phyloP scores from a whole-genome alignment of 2,888 invertebrate genomes.

The Sphecodes monilicornis region DNA sequence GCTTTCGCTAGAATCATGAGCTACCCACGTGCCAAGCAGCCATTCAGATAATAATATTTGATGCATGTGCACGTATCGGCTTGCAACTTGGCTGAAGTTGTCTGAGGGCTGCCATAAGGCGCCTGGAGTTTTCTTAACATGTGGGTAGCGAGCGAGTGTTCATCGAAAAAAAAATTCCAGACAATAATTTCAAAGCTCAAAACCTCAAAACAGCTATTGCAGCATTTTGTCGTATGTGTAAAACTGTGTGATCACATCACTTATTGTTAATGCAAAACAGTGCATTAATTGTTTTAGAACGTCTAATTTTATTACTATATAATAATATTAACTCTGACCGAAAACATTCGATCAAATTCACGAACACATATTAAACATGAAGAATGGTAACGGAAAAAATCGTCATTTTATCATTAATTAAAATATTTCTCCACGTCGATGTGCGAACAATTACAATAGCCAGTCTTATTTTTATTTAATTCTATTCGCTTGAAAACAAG shows the following conservation, averaged over 20 bases:
- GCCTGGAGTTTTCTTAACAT: conserved; percentile 56
- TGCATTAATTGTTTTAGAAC: no score
- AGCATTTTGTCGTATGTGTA: neutral
- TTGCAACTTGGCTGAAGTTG: conserved; percentile 13
- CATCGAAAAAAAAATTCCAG: conserved; percentile 5
- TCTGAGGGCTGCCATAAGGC: conserved; percentile 57
- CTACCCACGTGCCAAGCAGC: conserved; percentile 65
- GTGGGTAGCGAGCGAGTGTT: conserved; percentile 32
- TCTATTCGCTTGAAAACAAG: no score
- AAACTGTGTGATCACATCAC: no score
- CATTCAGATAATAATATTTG: conserved; percentile 53
- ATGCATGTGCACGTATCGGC: conserved; percentile 53
- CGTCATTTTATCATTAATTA: no score
- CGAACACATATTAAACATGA: neutral
- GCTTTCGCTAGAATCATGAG: conserved; percentile 68
- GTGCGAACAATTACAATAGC: neutral
- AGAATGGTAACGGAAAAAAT: no score
- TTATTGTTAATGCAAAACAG: no score
- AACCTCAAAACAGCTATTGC: neutral
- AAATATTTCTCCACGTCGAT: no score
- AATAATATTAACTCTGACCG: neutral
- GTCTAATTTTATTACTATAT: neutral
- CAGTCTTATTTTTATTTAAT: no score
- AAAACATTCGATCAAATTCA: no score
- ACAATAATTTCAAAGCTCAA: conserved; percentile 1